Conservation (phyloP, 2,888 invertebrate genomes). For the Leptinotarsa haldemani region DNA sequence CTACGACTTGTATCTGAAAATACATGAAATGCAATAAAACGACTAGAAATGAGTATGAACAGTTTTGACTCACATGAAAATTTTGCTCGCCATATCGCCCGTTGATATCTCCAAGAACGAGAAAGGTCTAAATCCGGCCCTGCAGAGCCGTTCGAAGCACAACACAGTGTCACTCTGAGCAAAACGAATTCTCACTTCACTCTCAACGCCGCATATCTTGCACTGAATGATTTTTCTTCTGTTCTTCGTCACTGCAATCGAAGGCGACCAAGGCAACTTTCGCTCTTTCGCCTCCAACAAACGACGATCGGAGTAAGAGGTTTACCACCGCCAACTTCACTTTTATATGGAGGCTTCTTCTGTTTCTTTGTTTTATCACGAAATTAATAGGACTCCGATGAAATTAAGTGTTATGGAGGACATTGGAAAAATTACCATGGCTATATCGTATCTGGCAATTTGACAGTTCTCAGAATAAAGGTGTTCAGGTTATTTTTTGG, state of each 20-base stretch:
- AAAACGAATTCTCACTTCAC: constrained; percentile 37
- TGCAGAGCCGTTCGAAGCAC: constrained; percentile 27
- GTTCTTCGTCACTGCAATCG: constrained; percentile 27
- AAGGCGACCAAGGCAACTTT: constrained; percentile 49
- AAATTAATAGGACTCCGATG: not conserved
- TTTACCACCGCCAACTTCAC: constrained; percentile 52
- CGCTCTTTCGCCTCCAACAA: constrained; percentile 49
- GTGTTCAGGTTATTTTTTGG: no score
- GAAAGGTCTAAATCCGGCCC: constrained; percentile 23
- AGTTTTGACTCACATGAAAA: constrained; percentile 29
- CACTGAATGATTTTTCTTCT: constrained; percentile 24
- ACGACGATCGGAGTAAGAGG: constrained; percentile 52
- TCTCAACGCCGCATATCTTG: constrained; percentile 44
- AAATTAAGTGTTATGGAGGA: constrained; percentile 2
- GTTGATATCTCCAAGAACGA: constrained; percentile 23
- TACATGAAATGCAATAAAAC: not conserved
- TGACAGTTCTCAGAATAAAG: no score
- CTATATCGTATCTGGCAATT: no score
- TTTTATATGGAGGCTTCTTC: constrained; percentile 52
- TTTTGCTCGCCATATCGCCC: constrained; percentile 20
- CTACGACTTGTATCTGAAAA: not conserved
- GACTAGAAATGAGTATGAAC: not conserved
- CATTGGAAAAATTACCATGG: not conserved
- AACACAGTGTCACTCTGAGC: constrained; percentile 40
- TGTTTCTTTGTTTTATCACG: constrained; percentile 29